These are phyloP conservation scores for Timema cristinae DNA, from an alignment of 2,888 invertebrate species.

Conservation along the genomic window DNA sequence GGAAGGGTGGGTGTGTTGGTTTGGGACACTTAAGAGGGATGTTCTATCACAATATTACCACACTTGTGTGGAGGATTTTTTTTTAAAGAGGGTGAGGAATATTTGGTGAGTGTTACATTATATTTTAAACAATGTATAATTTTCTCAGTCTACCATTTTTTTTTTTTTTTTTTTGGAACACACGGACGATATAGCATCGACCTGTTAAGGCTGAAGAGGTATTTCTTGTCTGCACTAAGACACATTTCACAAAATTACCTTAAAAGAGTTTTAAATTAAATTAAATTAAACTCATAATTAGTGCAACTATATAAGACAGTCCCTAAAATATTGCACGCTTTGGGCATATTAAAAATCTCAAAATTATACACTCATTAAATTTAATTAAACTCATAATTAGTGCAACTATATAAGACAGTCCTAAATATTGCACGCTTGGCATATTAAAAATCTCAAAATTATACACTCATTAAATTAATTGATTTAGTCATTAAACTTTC, in stretches of 20 bases:
- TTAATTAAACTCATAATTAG: neutral
- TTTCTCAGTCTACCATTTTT: constrained; percentile 12
- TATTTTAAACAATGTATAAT: constrained; percentile 10
- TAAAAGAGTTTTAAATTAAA: neutral
- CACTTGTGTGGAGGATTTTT: constrained; percentile 20
- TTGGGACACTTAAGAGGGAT: constrained; percentile 10
- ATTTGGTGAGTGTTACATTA: constrained; percentile 1
- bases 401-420: too few species aligned
- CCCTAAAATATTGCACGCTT: too few species aligned
- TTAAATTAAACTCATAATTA: neutral
- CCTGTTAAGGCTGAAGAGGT: constrained; percentile 15
- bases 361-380: neutral
- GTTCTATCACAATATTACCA: constrained; percentile 28
- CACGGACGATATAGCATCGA: constrained; percentile 14
- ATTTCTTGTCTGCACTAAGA: neutral
- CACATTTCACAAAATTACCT: neutral
- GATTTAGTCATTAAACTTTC: neutral
- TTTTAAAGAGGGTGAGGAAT: constrained; percentile 8
- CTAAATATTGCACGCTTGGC: too few species aligned
- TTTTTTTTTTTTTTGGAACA: constrained; percentile 13
- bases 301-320: too few species aligned
- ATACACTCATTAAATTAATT: neutral
- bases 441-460: neutral
- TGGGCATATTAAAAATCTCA: too few species aligned
- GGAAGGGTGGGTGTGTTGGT: neutral